These are phyloP conservation scores for Leptura quadrifasciata DNA, from an alignment of 2,888 invertebrate species.

Conservation along the genomic window DNA sequence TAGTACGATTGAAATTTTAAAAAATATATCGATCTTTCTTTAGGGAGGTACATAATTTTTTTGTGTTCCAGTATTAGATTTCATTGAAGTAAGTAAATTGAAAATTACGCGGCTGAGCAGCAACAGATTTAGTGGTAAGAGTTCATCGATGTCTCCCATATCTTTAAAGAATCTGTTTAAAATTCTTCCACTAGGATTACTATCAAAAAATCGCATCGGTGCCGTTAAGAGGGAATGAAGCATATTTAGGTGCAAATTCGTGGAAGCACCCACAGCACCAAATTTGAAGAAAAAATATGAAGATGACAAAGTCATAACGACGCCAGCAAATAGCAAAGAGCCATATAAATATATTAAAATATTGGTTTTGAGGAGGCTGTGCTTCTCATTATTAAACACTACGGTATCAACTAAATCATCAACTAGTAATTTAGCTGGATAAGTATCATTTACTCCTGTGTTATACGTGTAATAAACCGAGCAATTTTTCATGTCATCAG, in stretches of 20 bases:
- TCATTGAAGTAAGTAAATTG: too few relatives aligned
- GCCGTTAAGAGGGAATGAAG: constrained; percentile 78
- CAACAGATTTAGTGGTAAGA: constrained; percentile 80
- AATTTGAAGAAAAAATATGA: constrained; percentile 83
- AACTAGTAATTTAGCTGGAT: constrained; percentile 3
- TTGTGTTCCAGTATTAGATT: too few relatives aligned
- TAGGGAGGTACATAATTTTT: too few relatives aligned
- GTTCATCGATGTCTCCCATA: constrained; percentile 86
- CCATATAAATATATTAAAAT: constrained; percentile 74
- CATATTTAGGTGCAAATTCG: constrained; percentile 85
- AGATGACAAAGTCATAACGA: constrained; percentile 78
- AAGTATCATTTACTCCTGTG: constrained; percentile 25
- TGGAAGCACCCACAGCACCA: constrained; percentile 85
- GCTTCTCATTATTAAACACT: constrained; percentile 34
- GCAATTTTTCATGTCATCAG: too few relatives aligned
- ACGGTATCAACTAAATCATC: constrained; percentile 49
- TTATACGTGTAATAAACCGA: constrained; percentile 34
- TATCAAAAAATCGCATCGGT: constrained; percentile 86
- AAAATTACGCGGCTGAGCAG: constrained; percentile 78
- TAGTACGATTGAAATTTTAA: too few relatives aligned
- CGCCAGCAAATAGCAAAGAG: constrained; percentile 76
- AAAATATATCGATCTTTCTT: too few relatives aligned
- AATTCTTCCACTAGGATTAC: constrained; percentile 87
- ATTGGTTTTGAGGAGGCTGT: constrained; percentile 55
- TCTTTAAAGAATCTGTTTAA: constrained; percentile 90